Conservation (phyloP, 2,113 vertebrate species). For the Hydrochoerus hydrochaeris region DNA sequence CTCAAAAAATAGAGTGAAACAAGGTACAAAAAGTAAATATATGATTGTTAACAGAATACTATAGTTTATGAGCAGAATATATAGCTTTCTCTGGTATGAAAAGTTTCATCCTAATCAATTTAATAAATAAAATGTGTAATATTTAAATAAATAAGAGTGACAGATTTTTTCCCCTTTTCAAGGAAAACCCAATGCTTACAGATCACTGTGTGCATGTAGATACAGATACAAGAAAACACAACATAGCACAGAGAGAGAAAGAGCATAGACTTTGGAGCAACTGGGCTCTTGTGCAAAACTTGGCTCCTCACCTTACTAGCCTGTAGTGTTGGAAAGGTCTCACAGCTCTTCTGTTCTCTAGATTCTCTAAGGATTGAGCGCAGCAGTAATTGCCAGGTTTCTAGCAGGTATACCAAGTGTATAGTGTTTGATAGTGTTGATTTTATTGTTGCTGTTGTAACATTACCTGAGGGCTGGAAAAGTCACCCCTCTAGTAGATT, state of each 20-base stretch:
- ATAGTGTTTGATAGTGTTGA: not conserved
- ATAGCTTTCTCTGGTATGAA: not conserved
- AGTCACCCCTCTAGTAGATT: not conserved
- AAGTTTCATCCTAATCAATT: not conserved
- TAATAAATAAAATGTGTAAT: not conserved
- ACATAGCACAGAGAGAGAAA: not conserved
- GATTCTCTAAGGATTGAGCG: not conserved
- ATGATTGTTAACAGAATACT: not conserved
- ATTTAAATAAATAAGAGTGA: not conserved
- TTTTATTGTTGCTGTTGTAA: not conserved
- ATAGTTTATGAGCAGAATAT: not conserved
- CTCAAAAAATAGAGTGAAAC: not conserved
- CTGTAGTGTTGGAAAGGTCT: fast-evolving
- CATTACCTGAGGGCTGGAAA: not conserved
- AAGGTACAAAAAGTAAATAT: not conserved
- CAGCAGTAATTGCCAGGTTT: not conserved
- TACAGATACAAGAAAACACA: not conserved
- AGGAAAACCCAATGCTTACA: not conserved
- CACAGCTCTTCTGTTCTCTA: not conserved
- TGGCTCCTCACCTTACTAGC: not conserved
- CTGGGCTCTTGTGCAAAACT: not conserved
- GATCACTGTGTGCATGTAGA: no score
- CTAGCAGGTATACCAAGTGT: not conserved
- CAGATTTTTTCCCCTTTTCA: not conserved
- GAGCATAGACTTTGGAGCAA: not conserved